Percentiles rank a stretch among this genome's conserved stretches.
phyloP scores from a whole-genome alignment of 2,888 invertebrate genomes.

The Abrostola tripartita region DNA sequence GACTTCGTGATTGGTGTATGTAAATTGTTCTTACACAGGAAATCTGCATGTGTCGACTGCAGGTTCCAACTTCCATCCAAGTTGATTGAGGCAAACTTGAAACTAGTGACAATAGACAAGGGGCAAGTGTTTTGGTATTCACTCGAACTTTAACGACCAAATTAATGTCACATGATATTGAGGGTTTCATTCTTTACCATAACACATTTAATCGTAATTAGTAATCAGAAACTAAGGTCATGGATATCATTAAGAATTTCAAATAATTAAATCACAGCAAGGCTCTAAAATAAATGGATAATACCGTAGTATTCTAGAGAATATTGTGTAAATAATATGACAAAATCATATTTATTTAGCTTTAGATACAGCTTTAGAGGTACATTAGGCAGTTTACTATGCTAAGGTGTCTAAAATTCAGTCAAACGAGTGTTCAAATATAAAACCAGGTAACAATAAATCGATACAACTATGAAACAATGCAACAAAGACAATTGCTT shows the following conservation, averaged over 20 bases:
- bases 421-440: constrained; percentile 8
- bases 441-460: background rate
- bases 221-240: background rate
- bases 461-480: background rate
- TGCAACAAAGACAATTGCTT: no score
- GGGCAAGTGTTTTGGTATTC: background rate
- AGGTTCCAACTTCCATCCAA: constrained; percentile 1
- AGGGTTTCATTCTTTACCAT: no score
- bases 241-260: background rate
- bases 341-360: constrained; percentile 58
- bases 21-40: constrained; percentile 1
- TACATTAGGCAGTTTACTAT: constrained; percentile 37
- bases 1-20: background rate
- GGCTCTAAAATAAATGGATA: constrained; percentile 36
- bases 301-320: constrained; percentile 47
- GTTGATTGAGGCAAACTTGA: background rate
- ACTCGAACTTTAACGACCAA: no score
- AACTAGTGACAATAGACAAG: background rate
- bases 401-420: constrained; percentile 27
- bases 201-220: background rate
- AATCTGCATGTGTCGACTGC: background rate
- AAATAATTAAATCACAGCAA: constrained; percentile 33
- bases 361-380: constrained; percentile 58
- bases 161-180: no score
- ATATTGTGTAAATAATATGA: constrained; percentile 63